Evolutionary conservation across 2,888 invertebrate genomes (phyloP).

Genomic region (Brassicogethes aeneus): DNA sequence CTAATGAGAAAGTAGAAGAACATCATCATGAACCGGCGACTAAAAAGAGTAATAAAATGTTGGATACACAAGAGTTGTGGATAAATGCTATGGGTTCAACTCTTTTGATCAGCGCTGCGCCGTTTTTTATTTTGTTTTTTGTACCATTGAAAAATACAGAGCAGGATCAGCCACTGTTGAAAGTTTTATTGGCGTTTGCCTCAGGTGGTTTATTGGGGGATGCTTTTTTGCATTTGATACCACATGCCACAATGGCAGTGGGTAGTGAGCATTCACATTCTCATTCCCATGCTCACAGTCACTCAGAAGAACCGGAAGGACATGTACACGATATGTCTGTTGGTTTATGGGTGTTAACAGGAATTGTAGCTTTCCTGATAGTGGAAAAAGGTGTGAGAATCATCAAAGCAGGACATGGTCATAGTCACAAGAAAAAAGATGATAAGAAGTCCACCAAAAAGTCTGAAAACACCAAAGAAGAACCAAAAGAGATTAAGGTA

Average conservation of each 20-base stretch:
- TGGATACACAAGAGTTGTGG: slow-evolving; percentile 47
- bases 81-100: slow-evolving; percentile 83
- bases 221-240: slow-evolving; percentile 97
- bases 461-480: slow-evolving; percentile 38
- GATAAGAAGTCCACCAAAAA: slow-evolving; percentile 38
- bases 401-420: slow-evolving; percentile 71
- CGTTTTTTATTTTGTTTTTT: slow-evolving; percentile 85
- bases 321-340: slow-evolving; percentile 74
- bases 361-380: slow-evolving; percentile 84
- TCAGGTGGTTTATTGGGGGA: slow-evolving; percentile 95
- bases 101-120: slow-evolving; percentile 87
- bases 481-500: slow-evolving; percentile 56
- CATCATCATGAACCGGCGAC: slow-evolving; percentile 17
- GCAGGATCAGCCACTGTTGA: slow-evolving; percentile 77
- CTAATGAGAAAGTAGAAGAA: slow-evolving; percentile 33
- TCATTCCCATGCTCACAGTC: slow-evolving; percentile 42
- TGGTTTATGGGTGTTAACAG: slow-evolving; percentile 89
- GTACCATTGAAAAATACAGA: slow-evolving; percentile 85
- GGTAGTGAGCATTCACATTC: slow-evolving; percentile 25
- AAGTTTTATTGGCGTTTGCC: slow-evolving; percentile 86
- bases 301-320: slow-evolving; percentile 41
- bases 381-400: slow-evolving; percentile 90
- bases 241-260: slow-evolving; percentile 75
- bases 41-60: slow-evolving; percentile 13
- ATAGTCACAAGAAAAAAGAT: slow-evolving; percentile 50